Conservation (phyloP, 2,888 invertebrate genomes). For the Drosophila stalkeri region DNA sequence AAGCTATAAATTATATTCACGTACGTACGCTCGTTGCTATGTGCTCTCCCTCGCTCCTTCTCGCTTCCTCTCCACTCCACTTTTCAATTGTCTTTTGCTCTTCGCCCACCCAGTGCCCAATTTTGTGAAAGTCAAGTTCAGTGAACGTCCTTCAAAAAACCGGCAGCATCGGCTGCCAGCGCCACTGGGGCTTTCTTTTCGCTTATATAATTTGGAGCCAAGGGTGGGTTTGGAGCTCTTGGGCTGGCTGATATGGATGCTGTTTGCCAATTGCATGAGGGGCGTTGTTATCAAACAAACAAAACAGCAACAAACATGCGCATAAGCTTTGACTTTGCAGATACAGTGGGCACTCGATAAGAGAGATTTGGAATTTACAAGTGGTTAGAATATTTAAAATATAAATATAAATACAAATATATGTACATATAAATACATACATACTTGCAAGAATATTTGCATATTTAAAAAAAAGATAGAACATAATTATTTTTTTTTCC, state of each 20-base stretch:
- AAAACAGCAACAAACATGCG: conserved; percentile 52
- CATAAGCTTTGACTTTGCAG: conserved; percentile 43
- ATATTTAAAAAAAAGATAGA: background rate
- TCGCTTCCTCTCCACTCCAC: background rate
- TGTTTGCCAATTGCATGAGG: conserved; percentile 5
- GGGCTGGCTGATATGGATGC: conserved; percentile 10
- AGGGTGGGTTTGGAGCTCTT: too few relatives aligned
- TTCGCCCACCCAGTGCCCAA: conserved; percentile 14
- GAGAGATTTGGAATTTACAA: too few relatives aligned
- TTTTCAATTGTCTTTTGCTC: background rate
- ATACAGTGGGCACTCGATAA: background rate
- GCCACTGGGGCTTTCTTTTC: conserved; percentile 17
- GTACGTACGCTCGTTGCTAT: background rate
- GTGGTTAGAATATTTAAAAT: background rate
- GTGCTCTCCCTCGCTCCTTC: background rate
- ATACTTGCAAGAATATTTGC: too few relatives aligned
- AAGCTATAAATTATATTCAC: conserved; percentile 1
- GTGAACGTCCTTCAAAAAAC: conserved; percentile 71
- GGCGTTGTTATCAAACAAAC: conserved; percentile 45
- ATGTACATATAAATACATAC: background rate
- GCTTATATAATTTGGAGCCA: conserved; percentile 53
- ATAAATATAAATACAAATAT: background rate
- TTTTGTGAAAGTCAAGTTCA: conserved; percentile 60
- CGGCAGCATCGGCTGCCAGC: conserved; percentile 33
- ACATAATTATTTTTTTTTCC: background rate